These are phyloP conservation scores for Gambusia holbrooki DNA, from an alignment of 2,113 vertebrate genomes.

Conservation along the genomic window DNA sequence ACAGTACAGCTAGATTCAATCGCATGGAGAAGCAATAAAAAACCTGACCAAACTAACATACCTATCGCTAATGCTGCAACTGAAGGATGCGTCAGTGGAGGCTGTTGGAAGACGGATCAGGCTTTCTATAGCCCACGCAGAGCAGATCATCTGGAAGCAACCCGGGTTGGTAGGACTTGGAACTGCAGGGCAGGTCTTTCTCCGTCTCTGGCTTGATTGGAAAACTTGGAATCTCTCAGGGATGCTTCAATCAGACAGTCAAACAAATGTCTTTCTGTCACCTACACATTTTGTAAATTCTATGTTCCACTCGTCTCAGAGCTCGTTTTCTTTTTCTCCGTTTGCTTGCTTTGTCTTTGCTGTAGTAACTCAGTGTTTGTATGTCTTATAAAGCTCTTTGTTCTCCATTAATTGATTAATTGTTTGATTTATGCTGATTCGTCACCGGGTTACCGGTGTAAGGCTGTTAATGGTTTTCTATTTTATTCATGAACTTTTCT, in stretches of 20 bases:
- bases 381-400: neutral
- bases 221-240: too few relatives aligned
- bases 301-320: neutral
- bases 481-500: neutral
- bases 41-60: too few relatives aligned
- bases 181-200: too few relatives aligned
- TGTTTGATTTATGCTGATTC: neutral
- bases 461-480: neutral
- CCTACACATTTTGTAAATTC: neutral
- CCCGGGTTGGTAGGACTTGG: too few relatives aligned
- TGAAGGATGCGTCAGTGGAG: too few relatives aligned
- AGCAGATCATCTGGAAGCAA: too few relatives aligned
- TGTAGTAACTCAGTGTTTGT: neutral
- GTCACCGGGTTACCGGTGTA: neutral
- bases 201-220: neutral
- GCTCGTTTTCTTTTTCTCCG: neutral
- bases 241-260: neutral
- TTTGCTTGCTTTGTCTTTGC: neutral
- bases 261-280: neutral
- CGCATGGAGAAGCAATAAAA: too few relatives aligned
- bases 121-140: too few relatives aligned
- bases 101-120: too few relatives aligned
- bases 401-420: neutral
- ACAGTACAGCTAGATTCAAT: too few relatives aligned
- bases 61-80: too few relatives aligned